Base-by-base conservation (phyloP, 2,113 vertebrate genomes). In the Geococcyx californianus region DNA sequence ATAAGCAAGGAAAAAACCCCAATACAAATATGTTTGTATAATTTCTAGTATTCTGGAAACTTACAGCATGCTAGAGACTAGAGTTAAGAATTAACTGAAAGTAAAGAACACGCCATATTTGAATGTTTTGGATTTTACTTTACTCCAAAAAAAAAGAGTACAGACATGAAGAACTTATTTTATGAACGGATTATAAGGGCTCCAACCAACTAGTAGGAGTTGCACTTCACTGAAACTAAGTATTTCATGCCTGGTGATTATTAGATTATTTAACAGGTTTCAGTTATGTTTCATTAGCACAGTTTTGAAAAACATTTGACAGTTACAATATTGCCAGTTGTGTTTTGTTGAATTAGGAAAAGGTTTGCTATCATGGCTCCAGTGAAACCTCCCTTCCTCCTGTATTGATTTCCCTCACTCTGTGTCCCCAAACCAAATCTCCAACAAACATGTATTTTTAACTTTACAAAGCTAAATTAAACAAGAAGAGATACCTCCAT, bases 31-130 rank as follows among this genome's bases (percentile, higher is more conserved):
- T 25, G 24, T 82, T 66, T 77, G 4, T 74, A 42, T 36, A 1
- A 33, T 52, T 84, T 23, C 2, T 75, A 51, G 42, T 40, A 21
- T 44, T 84, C 56, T 0, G 0, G 16, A 45, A 76, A 12, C 13
- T 44, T 66, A 76, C n/a, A 82, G 58, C 7, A 69, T 66, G 52
- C 10, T 66, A 47, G 28, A 63, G 80, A 69, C 14, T 12, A 85
- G 36, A 28, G 7, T 21, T 20, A 87, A 68, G 10, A 49, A 69
- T 75, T 55, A 73, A 93, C 31, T 52, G 45, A 84, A 87, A 82
- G 54, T 2, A 3, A 90, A 93, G 7, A 21, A 70, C 26, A 60
- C 44, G 36, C 12, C 8, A 12, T 44, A 55, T 49, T 52, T 79
- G 19, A 55, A 60, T 75, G 26, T 24, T 91, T 67, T n/a, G 10